Base-by-base conservation (phyloP, 2,113 vertebrate species). In the Phalacrocorax brasilianus region DNA sequence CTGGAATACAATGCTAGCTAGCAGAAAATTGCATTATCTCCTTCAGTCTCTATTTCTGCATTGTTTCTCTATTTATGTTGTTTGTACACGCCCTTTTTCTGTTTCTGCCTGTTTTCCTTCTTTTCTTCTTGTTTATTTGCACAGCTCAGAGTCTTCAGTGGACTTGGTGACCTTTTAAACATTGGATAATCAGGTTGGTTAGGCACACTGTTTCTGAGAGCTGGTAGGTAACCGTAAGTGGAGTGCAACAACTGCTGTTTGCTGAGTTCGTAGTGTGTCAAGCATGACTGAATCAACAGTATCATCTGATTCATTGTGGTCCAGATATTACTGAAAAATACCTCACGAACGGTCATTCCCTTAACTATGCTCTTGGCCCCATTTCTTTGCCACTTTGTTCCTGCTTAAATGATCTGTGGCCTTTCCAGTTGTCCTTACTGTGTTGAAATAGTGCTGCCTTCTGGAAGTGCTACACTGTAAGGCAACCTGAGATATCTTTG, bases 11-110 rank as follows among this genome's bases (percentile, higher is more conserved):
- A 23, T 15, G 24, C 24, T 45, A 72, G 5, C 30, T 70, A 42
- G 40, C 24, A 95, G 88, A 94, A 96, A 89, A 97, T 67, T 62
- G 8, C 33, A 75, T 89, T 89, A 65, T 53, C 33, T 85, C 23
- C 58, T 91, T 63, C 70, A 44, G 12, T 82, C n/a, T 91, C 70
- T 14, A 7, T 55, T 94, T 81, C 79, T 75, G 61, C 49, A 82
- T 40, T 56, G 23, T 72, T 95, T 93, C 70, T 82, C 27, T 24
- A 30, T 20, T 81, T 71, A 32, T 22, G 40, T 24, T 71, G 73
- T 63, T 23, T 65, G 12, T 52, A 50, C 45, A 74, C 21, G 56
- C 12, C 28, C 19, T 71, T 79, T 32, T 91, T 20, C 47, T 84
- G 2, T 75, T 89, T 93, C 81, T 89, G 26, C 12, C 38, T 63